Evolutionary conservation across 2,797 vertebrate species (phyloP).

Genomic region (Ptychobarbus kaznakovi): DNA sequence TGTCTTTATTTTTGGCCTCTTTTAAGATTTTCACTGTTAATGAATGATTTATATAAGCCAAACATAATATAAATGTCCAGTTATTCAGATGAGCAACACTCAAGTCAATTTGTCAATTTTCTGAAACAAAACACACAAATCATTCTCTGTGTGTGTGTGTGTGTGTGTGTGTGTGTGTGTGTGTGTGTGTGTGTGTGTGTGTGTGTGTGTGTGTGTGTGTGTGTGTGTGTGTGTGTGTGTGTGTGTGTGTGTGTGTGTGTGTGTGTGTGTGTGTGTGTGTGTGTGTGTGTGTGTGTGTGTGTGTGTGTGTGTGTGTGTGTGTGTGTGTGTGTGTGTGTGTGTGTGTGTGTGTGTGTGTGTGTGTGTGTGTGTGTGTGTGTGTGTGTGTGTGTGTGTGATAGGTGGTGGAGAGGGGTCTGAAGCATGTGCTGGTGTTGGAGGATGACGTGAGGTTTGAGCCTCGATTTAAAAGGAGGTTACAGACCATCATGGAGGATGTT

Average conservation of each 20-base stretch:
- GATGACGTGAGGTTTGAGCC: conserved; percentile 95
- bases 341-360: conserved; percentile 37
- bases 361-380: conserved; percentile 27
- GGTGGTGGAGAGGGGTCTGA: conserved; percentile 85
- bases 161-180: conserved; percentile 27
- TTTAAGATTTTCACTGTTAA: background rate
- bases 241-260: conserved; percentile 44
- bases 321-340: background rate
- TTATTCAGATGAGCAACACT: background rate
- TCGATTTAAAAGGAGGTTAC: conserved; percentile 88
- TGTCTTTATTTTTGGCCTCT: background rate
- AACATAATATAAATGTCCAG: background rate
- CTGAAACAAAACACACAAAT: background rate
- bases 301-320: conserved; percentile 54
- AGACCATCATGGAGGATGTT: conserved; percentile 87
- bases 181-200: conserved; percentile 35
- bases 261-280: conserved; percentile 30
- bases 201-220: conserved; percentile 41
- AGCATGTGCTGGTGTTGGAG: conserved; percentile 89
- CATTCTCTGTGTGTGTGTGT: conserved; percentile 37
- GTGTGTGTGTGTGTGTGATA: conserved; percentile 64
- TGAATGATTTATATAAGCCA: background rate
- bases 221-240: conserved; percentile 27
- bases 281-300: conserved; percentile 27
- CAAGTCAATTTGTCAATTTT: background rate